Evolutionary conservation across 2,888 invertebrate species (phyloP).

Genomic region (Linnaemya tessellans): DNA sequence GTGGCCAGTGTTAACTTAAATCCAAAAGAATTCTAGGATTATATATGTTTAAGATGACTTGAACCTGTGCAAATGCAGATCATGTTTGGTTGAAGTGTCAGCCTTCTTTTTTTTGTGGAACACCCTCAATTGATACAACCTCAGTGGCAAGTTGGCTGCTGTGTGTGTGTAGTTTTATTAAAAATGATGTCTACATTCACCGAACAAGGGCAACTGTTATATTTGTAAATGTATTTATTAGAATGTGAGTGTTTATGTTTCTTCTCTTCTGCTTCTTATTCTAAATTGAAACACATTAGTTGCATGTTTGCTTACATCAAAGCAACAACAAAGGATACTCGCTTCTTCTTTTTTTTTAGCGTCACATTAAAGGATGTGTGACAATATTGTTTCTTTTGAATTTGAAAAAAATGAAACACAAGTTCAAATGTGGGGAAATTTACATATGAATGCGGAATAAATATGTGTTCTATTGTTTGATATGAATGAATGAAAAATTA

Average conservation of each 20-base stretch:
- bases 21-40: too few relatives aligned
- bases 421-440: conserved; percentile 63
- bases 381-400: conserved; percentile 69
- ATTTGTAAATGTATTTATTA: conserved; percentile 29
- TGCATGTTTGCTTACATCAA: conserved; percentile 70
- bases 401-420: conserved; percentile 4
- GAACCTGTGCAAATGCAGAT: neutral
- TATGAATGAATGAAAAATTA: conserved; percentile 70
- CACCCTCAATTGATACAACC: neutral
- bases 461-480: conserved; percentile 62
- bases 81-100: neutral
- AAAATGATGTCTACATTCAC: conserved; percentile 63
- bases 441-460: conserved; percentile 66
- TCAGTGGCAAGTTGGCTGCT: neutral
- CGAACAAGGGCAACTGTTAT: conserved; percentile 54
- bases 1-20: neutral
- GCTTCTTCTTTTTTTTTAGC: conserved; percentile 55
- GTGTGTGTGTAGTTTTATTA: conserved; percentile 32
- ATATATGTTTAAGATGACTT: neutral
- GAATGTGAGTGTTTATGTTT: conserved; percentile 36
- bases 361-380: conserved; percentile 65
- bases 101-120: neutral
- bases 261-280: conserved; percentile 19
- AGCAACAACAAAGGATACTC: conserved; percentile 61
- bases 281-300: conserved; percentile 70